These are phyloP conservation scores for Drosophila neoperkinsi DNA, from an alignment of 2,888 invertebrate species.

Conservation along the genomic window DNA sequence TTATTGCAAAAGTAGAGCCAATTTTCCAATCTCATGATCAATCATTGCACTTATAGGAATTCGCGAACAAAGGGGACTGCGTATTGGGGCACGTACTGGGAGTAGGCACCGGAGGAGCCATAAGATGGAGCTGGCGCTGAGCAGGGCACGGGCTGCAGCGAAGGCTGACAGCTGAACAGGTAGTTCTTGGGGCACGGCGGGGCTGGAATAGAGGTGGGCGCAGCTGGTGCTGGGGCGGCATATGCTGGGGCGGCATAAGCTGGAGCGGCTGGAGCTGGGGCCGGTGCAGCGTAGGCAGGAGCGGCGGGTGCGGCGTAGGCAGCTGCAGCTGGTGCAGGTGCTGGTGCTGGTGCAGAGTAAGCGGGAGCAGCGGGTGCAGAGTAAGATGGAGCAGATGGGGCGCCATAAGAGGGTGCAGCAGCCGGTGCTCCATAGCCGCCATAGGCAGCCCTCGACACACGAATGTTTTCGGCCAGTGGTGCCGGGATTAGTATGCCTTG, in stretches of 20 bases:
- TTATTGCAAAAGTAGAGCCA: slow-evolving; percentile 34
- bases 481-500: slow-evolving; percentile 82
- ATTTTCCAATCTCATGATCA: slow-evolving; percentile 18
- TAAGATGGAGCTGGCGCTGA: slow-evolving; percentile 62
- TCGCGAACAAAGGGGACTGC: slow-evolving; percentile 73
- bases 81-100: slow-evolving; percentile 79
- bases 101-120: slow-evolving; percentile 78
- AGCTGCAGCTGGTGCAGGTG: slow-evolving; percentile 46
- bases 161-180: slow-evolving; percentile 82
- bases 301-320: slow-evolving; percentile 42
- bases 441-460: slow-evolving; percentile 70
- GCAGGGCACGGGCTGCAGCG: slow-evolving; percentile 80
- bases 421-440: slow-evolving; percentile 59
- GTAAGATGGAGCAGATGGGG: slow-evolving; percentile 44
- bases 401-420: slow-evolving; percentile 44
- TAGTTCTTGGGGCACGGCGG: slow-evolving; percentile 82
- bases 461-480: slow-evolving; percentile 77
- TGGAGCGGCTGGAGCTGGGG: slow-evolving; percentile 46
- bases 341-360: slow-evolving; percentile 50
- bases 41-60: slow-evolving; percentile 45
- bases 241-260: slow-evolving; percentile 52
- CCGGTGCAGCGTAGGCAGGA: slow-evolving; percentile 49
- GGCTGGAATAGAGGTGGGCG: slow-evolving; percentile 57
- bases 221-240: slow-evolving; percentile 60
- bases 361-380: slow-evolving; percentile 48